These are phyloP conservation scores for Carassius auratus DNA, from an alignment of 2,113 vertebrate genomes.

Conservation along the genomic window DNA sequence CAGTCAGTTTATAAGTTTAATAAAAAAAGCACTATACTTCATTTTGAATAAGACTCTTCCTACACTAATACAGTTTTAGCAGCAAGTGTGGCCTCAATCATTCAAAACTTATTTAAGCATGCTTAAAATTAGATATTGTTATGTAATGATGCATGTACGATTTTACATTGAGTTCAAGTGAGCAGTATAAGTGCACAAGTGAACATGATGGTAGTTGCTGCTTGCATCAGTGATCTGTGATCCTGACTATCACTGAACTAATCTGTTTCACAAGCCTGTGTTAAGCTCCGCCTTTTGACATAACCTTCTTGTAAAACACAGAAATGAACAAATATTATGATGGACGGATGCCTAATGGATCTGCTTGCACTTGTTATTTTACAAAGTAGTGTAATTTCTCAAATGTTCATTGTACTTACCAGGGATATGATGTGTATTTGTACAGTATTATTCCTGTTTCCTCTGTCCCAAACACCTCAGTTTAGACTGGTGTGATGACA, in stretches of 20 bases:
- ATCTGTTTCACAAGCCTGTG: background rate
- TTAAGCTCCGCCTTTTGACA: background rate
- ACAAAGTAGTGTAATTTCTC: too few relatives aligned
- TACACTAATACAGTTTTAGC: too few relatives aligned
- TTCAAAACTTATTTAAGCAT: background rate
- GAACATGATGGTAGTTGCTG: background rate
- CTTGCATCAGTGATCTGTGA: background rate
- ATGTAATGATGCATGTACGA: background rate
- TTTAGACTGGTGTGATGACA: constrained; percentile 4
- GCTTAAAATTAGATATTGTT: background rate
- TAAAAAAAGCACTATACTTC: background rate
- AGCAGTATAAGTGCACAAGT: background rate
- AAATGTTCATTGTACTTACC: background rate
- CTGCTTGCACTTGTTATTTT: background rate
- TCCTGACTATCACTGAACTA: background rate
- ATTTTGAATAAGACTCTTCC: too few relatives aligned
- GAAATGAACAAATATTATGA: background rate
- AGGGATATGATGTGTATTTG: background rate
- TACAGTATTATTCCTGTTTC: background rate
- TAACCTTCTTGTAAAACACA: background rate
- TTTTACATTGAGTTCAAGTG: background rate
- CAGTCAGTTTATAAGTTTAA: background rate
- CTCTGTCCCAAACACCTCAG: background rate
- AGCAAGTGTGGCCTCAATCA: too few relatives aligned
- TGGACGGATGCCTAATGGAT: background rate